phyloP scores from a whole-genome alignment of 2,113 vertebrate genomes.

The Penelope pileata region DNA sequence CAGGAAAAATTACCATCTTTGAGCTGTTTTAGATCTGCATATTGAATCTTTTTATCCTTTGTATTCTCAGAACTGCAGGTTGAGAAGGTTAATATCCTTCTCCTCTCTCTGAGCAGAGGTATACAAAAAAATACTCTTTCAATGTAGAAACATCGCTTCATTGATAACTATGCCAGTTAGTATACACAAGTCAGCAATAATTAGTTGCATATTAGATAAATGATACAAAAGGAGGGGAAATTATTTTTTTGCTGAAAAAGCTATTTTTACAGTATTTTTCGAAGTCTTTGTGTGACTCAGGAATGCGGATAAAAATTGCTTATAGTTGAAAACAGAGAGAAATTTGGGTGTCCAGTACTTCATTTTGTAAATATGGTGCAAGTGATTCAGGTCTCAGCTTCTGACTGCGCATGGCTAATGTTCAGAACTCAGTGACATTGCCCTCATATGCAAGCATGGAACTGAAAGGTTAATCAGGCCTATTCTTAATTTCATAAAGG shows the following conservation, averaged over 20 bases:
- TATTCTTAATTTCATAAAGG: not conserved
- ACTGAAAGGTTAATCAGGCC: not conserved
- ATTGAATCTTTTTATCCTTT: not conserved
- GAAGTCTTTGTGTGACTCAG: not conserved
- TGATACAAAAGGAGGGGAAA: not conserved
- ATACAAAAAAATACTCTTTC: not conserved
- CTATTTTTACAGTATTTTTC: not conserved
- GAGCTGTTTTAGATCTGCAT: not conserved
- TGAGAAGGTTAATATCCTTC: not conserved
- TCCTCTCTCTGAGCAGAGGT: not conserved
- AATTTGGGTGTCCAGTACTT: not conserved
- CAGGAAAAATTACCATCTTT: not conserved
- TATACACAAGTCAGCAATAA: not conserved
- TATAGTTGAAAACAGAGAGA: not conserved
- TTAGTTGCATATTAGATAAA: not conserved
- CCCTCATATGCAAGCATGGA: not conserved
- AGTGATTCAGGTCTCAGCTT: not conserved
- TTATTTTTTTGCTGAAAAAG: not conserved
- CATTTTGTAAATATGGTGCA: rapidly evolving
- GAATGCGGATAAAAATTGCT: not conserved
- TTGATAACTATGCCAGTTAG: not conserved
- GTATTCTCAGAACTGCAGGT: not conserved
- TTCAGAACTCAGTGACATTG: not conserved
- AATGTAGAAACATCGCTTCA: not conserved
- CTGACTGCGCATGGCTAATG: not conserved